Percentiles rank a stretch among this genome's conserved stretches.
Conservation (phyloP, 2,113 vertebrate species). For the Megalops atlanticus region DNA sequence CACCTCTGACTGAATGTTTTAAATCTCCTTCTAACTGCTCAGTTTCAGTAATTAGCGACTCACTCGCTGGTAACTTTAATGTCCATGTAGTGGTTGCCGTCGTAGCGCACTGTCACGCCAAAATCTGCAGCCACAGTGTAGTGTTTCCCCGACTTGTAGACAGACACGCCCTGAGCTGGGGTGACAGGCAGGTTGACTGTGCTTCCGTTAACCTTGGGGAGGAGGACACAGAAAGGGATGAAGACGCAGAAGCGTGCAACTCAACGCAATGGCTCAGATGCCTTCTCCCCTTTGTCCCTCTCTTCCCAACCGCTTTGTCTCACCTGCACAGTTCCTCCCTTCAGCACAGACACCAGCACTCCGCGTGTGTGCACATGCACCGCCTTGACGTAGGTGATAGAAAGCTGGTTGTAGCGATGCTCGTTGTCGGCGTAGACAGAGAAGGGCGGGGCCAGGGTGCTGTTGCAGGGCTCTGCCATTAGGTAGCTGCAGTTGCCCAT, state of each 20-base stretch:
- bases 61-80: conserved; percentile 37
- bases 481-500: conserved; percentile 78
- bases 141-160: conserved; percentile 45
- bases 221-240: conserved; percentile 7
- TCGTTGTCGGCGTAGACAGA: conserved; percentile 70
- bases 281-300: background rate
- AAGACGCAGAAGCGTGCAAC: background rate
- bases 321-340: conserved; percentile 72
- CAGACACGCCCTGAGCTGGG: conserved; percentile 36
- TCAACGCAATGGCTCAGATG: background rate
- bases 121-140: conserved; percentile 46
- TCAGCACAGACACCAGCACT: conserved; percentile 69
- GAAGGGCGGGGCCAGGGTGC: conserved; percentile 56
- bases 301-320: conserved; percentile 14
- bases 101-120: conserved; percentile 37
- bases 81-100: conserved; percentile 34
- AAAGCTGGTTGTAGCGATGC: conserved; percentile 62
- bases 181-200: conserved; percentile 45
- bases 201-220: conserved; percentile 46
- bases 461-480: conserved; percentile 66
- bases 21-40: background rate
- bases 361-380: conserved; percentile 63
- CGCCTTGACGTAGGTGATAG: conserved; percentile 70
- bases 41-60: background rate
- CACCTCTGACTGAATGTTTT: background rate